Conservation (phyloP, 2,797 vertebrate species). For the Danionella dracula region DNA sequence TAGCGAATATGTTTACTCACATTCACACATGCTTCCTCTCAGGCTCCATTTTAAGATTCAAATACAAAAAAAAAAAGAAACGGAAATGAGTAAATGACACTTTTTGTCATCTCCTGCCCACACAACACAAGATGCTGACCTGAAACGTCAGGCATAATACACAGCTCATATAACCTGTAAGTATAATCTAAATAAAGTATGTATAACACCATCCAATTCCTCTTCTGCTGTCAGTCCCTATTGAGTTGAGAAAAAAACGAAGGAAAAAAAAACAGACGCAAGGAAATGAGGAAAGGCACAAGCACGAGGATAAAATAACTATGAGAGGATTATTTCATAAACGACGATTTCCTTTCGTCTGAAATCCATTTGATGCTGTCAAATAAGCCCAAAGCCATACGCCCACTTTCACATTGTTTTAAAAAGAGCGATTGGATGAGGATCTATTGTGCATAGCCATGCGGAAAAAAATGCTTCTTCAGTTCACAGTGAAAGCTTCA, state of each 20-base stretch:
- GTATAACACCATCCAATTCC: constrained; percentile 57
- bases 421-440: constrained; percentile 62
- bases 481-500: constrained; percentile 40
- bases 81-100: neutral
- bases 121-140: constrained; percentile 53
- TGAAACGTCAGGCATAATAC: constrained; percentile 57
- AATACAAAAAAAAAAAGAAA: neutral
- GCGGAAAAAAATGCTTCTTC: constrained; percentile 42
- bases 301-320: constrained; percentile 59
- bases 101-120: constrained; percentile 20
- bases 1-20: constrained; percentile 16
- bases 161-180: constrained; percentile 51
- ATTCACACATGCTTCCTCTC: constrained; percentile 29
- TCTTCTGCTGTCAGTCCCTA: constrained; percentile 55
- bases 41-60: neutral
- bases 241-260: constrained; percentile 43
- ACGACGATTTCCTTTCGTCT: constrained; percentile 65
- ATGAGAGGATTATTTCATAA: constrained; percentile 72
- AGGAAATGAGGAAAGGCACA: constrained; percentile 37
- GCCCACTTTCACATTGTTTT: constrained; percentile 67
- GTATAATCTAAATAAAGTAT: constrained; percentile 60
- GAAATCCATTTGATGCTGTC: constrained; percentile 70
- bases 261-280: constrained; percentile 28
- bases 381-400: constrained; percentile 70
- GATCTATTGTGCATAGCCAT: constrained; percentile 45